Base-by-base conservation (phyloP, 1,140 invertebrate species). In the Metaphire vulgaris region DNA sequence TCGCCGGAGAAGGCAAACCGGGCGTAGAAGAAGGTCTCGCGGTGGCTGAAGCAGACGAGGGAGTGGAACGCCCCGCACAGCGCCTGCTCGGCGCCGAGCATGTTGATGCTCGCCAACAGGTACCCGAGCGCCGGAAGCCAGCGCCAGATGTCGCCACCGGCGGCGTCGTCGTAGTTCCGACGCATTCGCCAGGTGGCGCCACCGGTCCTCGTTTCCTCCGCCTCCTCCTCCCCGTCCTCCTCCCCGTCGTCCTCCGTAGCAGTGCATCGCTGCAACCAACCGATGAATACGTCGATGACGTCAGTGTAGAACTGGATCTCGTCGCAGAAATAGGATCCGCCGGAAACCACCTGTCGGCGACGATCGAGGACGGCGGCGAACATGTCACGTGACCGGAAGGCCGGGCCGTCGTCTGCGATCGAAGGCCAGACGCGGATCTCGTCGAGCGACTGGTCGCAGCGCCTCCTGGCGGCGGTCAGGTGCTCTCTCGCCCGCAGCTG, bases 281-380 rank as follows among this genome's bases (percentile, higher is more conserved):
- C 31, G 56, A 68, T 28, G 26, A 75, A 16, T 0, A 33, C 30
- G 26, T 75, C 74, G 1, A 75, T 75, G 21, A 67, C 32, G 41
- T 75, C 74, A 2, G 74, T 75, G 74, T 70, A 75, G 64, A 75
- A 75, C 31, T 66, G 74, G 64, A 75, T 69, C 67, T 75, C 74
- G 32, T 75, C 74, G 16, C 64, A 75, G 65, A 75, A 75, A 26
- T 75, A 75, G 2, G 74, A 67, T 30, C 74, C 33, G 30, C n/a
- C 33, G 16, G 76, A 68, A 33, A 78, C 72, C 29, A 33, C 26
- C 6, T 32, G 31, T 16, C 77, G 73, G 33, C 69, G 67, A 34
- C 69, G 32, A 64, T 75, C 72, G 6, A 78, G 69, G 28, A 74
- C 64, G n/a, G 77, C 77, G 1, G 34, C 28, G 64, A 78, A 78